Evolutionary conservation across 2,888 invertebrate genomes (phyloP).

Genomic region (Cerceris rybyensis): DNA sequence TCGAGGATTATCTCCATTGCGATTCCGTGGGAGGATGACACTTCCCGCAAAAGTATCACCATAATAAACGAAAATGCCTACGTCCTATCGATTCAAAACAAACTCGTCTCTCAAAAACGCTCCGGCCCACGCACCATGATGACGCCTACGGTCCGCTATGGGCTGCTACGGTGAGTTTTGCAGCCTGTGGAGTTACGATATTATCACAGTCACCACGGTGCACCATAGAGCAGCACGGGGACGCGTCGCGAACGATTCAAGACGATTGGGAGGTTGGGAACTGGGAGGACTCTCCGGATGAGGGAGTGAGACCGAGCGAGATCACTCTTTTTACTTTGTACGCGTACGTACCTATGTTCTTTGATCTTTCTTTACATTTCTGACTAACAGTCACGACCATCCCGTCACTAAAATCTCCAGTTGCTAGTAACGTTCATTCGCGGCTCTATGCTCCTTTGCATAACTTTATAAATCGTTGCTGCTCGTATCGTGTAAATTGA

Average conservation of each 20-base stretch:
- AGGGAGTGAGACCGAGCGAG: no score
- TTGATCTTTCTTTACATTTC: no score
- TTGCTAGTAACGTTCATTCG: no score
- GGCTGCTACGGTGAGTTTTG: conserved; percentile 19
- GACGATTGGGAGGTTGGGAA: not conserved
- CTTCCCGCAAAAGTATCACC: conserved; percentile 54
- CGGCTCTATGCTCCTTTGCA: no score
- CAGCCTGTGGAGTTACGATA: conserved; percentile 18
- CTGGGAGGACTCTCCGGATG: no score
- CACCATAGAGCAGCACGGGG: not conserved
- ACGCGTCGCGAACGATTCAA: not conserved
- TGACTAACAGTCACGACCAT: no score
- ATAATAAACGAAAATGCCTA: conserved; percentile 60
- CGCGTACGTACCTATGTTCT: no score
- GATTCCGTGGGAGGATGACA: conserved; percentile 39
- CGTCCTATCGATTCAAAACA: conserved; percentile 73
- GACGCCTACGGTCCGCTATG: conserved; percentile 66
- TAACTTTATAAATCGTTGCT: no score
- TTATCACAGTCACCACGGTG: not conserved
- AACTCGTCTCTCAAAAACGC: conserved; percentile 64
- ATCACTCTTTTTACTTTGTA: no score
- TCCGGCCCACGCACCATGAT: conserved; percentile 66
- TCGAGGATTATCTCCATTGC: conserved; percentile 51
- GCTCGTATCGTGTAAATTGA: no score
- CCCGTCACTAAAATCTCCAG: no score